Conservation (phyloP, 2,888 invertebrate genomes). For the Polydesmus complanatus region DNA sequence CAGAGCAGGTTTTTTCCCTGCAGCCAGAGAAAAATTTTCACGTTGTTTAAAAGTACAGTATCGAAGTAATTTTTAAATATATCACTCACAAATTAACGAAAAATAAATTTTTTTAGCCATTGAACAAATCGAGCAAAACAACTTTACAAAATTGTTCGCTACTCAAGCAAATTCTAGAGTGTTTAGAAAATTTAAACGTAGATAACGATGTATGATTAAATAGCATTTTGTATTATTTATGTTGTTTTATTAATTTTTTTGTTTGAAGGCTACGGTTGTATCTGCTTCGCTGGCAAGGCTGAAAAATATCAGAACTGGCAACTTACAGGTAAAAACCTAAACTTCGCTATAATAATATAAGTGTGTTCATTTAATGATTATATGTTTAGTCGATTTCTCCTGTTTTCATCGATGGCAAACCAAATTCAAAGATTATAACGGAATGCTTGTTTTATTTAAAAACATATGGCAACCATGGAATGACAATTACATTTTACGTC, state of each 20-base stretch:
- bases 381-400: background rate
- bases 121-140: background rate
- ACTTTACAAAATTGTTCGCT: background rate
- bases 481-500: conserved; percentile 59
- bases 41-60: conserved; percentile 36
- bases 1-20: conserved; percentile 59
- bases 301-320: conserved; percentile 13
- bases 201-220: background rate
- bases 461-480: conserved; percentile 60
- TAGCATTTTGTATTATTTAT: background rate
- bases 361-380: background rate
- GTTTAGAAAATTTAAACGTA: background rate
- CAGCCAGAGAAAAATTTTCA: conserved; percentile 60
- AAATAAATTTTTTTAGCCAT: background rate
- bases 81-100: background rate
- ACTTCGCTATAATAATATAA: background rate
- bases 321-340: background rate
- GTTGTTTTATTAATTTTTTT: background rate
- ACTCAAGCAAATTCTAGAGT: conserved; percentile 4
- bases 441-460: conserved; percentile 71
- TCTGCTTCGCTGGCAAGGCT: background rate
- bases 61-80: background rate
- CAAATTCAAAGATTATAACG: conserved; percentile 29
- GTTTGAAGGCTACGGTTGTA: background rate
- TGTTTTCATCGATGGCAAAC: background rate